These are phyloP conservation scores for Diadumene lineata DNA, from an alignment of 92 coral and sea anemone genomes.

Conservation along the genomic window DNA sequence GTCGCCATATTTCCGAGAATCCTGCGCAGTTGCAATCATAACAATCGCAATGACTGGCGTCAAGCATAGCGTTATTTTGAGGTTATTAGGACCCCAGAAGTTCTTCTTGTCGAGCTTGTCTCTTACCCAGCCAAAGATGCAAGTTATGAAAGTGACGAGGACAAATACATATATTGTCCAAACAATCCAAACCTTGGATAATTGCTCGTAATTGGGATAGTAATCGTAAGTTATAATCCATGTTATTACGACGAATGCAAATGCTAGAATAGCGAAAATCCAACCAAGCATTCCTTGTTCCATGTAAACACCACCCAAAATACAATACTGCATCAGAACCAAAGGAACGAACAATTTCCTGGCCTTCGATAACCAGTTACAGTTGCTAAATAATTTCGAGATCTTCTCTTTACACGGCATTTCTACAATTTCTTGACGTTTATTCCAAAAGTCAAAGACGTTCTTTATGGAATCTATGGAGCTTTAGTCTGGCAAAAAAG, in stretches of 20 bases:
- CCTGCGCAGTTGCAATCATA: slow-evolving; percentile 3
- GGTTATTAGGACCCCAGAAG: slow-evolving; percentile 5
- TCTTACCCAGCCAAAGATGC: slow-evolving; percentile 9
- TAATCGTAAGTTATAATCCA: not conserved
- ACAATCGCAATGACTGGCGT: slow-evolving; percentile 14
- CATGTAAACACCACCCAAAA: not conserved
- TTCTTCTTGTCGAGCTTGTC: not conserved
- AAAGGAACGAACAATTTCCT: not conserved
- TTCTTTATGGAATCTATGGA: no score
- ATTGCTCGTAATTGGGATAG: not conserved
- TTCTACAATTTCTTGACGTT: no score
- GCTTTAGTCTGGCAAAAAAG: no score
- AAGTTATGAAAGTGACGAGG: not conserved
- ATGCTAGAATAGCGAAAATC: not conserved
- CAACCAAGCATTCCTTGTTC: not conserved
- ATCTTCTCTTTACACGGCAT: no score
- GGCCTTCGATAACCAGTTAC: not conserved
- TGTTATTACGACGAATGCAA: not conserved
- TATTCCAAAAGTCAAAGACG: no score
- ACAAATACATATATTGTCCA: slow-evolving; percentile 1
- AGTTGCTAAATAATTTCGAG: no score
- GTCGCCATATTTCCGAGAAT: slow-evolving; percentile 15
- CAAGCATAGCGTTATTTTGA: slow-evolving; percentile 10
- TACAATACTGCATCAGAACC: not conserved
- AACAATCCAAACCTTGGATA: slow-evolving; percentile 8